phyloP scores from a whole-genome alignment of 1,140 invertebrate genomes.

The Dendroctonus ponderosae region DNA sequence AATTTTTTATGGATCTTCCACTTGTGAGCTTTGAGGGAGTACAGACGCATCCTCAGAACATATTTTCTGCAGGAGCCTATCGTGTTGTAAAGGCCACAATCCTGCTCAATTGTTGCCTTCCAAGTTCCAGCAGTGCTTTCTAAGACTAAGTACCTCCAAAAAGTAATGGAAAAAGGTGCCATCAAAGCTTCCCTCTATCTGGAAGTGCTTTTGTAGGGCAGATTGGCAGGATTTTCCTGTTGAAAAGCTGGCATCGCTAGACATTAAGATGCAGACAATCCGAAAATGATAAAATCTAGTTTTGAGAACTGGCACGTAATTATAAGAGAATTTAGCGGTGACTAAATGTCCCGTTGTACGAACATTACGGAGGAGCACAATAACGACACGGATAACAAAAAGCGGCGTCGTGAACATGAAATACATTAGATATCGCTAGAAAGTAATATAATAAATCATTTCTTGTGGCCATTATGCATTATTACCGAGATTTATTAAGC shows the following conservation, averaged over 20 bases:
- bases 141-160: no score
- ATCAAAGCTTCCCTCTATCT: no score
- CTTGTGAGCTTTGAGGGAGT: no score
- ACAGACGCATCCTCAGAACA: no score
- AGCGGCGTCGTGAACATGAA: slow-evolving; percentile 21
- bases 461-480: slow-evolving; percentile 27
- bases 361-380: not conserved
- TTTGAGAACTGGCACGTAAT: not conserved
- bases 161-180: no score
- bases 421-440: slow-evolving; percentile 27
- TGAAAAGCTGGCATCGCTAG: not conserved
- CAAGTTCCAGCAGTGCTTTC: no score
- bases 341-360: not conserved
- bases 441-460: slow-evolving; percentile 26
- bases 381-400: slow-evolving; percentile 8
- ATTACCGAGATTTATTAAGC: slow-evolving; percentile 28
- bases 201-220: not conserved
- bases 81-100: no score
- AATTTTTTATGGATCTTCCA: no score
- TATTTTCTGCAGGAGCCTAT: no score
- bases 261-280: not conserved
- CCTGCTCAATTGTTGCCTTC: no score
- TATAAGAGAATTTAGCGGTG: not conserved
- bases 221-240: not conserved
- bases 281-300: not conserved